Conservation (phyloP, 2,113 vertebrate genomes). For the Pseudorasbora parva region DNA sequence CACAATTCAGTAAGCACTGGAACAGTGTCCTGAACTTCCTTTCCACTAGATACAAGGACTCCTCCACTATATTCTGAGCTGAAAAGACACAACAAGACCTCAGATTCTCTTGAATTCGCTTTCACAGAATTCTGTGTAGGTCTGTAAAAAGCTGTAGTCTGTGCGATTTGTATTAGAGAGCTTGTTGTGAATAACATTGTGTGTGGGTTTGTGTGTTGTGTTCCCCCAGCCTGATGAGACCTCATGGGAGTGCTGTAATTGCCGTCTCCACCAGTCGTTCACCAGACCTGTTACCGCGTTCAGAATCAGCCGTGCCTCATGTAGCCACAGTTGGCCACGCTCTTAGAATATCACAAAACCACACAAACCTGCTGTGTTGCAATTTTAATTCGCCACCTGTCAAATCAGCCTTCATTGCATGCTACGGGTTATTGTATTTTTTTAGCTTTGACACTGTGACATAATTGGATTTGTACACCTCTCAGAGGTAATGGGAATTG, state of each 20-base stretch:
- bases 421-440: constrained; percentile 22
- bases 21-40: constrained; percentile 10
- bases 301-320: not conserved
- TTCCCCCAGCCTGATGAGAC: constrained; percentile 19
- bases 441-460: constrained; percentile 18
- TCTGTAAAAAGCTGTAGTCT: not conserved
- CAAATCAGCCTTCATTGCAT: constrained; percentile 8
- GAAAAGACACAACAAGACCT: constrained; percentile 24
- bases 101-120: not conserved
- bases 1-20: not conserved
- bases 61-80: constrained; percentile 1
- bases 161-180: not conserved
- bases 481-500: constrained; percentile 21
- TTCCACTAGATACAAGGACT: not conserved
- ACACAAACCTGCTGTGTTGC: constrained; percentile 16
- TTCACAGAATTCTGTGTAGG: not conserved
- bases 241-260: constrained; percentile 41
- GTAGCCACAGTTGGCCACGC: constrained; percentile 4
- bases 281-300: constrained; percentile 24
- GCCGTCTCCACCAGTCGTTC: constrained; percentile 19
- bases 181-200: constrained; percentile 1
- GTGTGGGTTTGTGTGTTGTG: constrained; percentile 37
- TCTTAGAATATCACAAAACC: not conserved
- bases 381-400: constrained; percentile 4
- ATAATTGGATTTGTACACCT: constrained; percentile 29